A percentile compares a stretch with the other conserved stretches of the same genome.
phyloP scores from a whole-genome alignment of 2,797 vertebrate species.

The Falco novaeseelandiae region DNA sequence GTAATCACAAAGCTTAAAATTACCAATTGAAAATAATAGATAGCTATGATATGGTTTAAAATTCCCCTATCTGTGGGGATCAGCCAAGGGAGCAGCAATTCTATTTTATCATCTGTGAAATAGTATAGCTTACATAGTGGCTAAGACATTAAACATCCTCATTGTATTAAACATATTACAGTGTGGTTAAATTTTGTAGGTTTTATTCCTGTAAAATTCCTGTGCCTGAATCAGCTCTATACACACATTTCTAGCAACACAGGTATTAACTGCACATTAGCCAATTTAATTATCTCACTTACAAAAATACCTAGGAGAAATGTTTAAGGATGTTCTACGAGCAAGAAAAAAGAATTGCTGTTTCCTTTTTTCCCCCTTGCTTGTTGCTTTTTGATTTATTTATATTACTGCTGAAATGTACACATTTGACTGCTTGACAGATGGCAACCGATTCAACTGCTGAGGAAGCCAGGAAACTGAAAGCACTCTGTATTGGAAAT shows the following conservation, averaged over 20 bases:
- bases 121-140: background rate
- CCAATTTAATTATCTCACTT: background rate
- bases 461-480: background rate
- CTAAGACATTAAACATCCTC: background rate
- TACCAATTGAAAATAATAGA: background rate
- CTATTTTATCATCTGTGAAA: background rate
- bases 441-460: background rate
- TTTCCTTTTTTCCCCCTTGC: background rate
- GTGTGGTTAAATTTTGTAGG: background rate
- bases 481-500: background rate
- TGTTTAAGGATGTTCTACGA: background rate
- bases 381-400: background rate
- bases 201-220: background rate
- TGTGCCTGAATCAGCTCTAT: background rate
- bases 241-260: background rate
- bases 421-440: background rate
- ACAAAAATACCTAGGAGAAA: background rate
- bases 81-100: background rate
- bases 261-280: background rate
- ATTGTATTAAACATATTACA: background rate
- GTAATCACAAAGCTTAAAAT: background rate
- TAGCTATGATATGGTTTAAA: background rate
- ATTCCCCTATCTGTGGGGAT: background rate
- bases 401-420: background rate
- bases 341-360: background rate